These are phyloP conservation scores for Platichthys stellatus DNA, from an alignment of 2,113 vertebrate genomes.

Conservation along the genomic window DNA sequence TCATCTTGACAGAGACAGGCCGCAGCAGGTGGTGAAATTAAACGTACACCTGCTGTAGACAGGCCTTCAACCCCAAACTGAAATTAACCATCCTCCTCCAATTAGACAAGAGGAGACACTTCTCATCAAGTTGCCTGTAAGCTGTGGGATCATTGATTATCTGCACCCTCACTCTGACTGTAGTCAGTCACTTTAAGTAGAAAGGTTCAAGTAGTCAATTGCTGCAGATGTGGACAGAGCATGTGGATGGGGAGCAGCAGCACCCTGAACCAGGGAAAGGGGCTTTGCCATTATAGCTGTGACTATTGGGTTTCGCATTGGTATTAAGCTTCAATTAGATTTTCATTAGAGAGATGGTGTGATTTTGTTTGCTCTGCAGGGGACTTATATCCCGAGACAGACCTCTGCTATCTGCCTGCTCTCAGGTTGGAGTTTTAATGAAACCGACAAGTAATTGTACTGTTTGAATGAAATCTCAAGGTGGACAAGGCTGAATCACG, in stretches of 20 bases:
- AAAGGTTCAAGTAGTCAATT: constrained; percentile 49
- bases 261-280: constrained; percentile 29
- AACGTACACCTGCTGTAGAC: not conserved
- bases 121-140: constrained; percentile 36
- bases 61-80: constrained; percentile 9
- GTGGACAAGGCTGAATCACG: constrained; percentile 8
- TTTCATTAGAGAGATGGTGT: constrained; percentile 60
- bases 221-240: constrained; percentile 2
- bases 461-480: constrained; percentile 16
- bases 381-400: constrained; percentile 35
- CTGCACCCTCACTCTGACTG: constrained; percentile 49
- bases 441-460: constrained; percentile 20
- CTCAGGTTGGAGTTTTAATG: constrained; percentile 44
- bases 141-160: constrained; percentile 68
- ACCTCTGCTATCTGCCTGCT: constrained; percentile 14
- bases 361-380: constrained; percentile 56
- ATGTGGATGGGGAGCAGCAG: constrained; percentile 2
- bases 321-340: constrained; percentile 56
- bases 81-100: constrained; percentile 44
- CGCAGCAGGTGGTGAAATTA: constrained; percentile 38
- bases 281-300: constrained; percentile 50
- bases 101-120: constrained; percentile 32
- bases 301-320: constrained; percentile 50
- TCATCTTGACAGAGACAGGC: not conserved
- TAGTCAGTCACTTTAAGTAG: constrained; percentile 36